phyloP scores from a whole-genome alignment of 2,888 invertebrate genomes.

The Macaria liturata region DNA sequence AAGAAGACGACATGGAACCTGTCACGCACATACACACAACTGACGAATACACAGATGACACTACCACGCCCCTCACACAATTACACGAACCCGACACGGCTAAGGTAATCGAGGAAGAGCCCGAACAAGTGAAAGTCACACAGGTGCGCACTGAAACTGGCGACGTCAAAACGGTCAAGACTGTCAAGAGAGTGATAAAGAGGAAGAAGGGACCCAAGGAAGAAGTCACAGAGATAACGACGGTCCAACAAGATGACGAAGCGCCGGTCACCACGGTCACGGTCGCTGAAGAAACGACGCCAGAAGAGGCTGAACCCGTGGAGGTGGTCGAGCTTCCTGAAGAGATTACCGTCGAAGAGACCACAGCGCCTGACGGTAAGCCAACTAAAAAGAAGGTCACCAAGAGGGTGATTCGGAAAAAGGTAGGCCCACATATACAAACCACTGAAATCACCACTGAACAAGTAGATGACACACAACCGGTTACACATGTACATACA shows the following conservation, averaged over 20 bases:
- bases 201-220: slow-evolving; percentile 40
- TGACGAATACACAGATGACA: slow-evolving; percentile 36
- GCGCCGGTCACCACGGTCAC: slow-evolving; percentile 26
- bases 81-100: slow-evolving; percentile 21
- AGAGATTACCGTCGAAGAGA: slow-evolving; percentile 47
- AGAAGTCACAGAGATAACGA: slow-evolving; percentile 50
- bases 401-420: slow-evolving; percentile 42
- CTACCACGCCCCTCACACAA: slow-evolving; percentile 29
- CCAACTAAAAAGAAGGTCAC: slow-evolving; percentile 37
- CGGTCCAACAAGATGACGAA: slow-evolving; percentile 46
- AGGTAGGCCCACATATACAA: slow-evolving; percentile 38
- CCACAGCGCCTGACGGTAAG: slow-evolving; percentile 46
- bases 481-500: slow-evolving; percentile 50
- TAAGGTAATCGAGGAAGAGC: slow-evolving; percentile 32
- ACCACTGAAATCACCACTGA: slow-evolving; percentile 59
- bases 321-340: slow-evolving; percentile 52
- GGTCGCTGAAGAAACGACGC: slow-evolving; percentile 9
- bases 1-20: slow-evolving; percentile 52
- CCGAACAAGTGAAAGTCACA: slow-evolving; percentile 45
- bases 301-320: slow-evolving; percentile 35
- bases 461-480: slow-evolving; percentile 50
- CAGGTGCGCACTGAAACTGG: slow-evolving; percentile 22
- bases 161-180: slow-evolving; percentile 19
- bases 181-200: slow-evolving; percentile 24
- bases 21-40: slow-evolving; percentile 49